phyloP scores from a whole-genome alignment of 2,113 vertebrate species.

The Orthonyx spaldingii region DNA sequence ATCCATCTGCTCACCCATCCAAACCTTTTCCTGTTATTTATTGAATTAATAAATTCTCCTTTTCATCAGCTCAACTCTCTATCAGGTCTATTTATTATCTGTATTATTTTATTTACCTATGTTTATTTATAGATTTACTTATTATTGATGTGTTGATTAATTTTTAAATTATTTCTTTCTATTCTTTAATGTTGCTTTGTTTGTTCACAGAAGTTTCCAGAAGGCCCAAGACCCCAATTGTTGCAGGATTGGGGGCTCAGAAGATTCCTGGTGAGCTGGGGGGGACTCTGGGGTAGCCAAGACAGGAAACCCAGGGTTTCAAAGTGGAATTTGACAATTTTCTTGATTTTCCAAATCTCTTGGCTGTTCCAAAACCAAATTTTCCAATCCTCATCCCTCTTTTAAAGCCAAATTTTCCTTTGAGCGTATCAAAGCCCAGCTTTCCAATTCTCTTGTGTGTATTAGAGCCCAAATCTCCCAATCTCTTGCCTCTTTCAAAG shows the following conservation, averaged over 20 bases:
- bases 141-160: neutral
- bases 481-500: neutral
- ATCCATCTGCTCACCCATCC: no score
- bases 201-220: neutral
- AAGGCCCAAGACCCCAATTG: neutral
- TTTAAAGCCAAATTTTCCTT: no score
- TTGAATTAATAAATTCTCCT: no score
- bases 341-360: neutral
- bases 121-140: no score
- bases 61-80: neutral
- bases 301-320: neutral
- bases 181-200: neutral
- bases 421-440: neutral
- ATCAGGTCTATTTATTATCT: neutral
- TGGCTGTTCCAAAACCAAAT: accelerated
- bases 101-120: neutral
- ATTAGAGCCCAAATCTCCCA: neutral
- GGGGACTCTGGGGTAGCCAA: neutral
- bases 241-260: neutral
- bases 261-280: neutral
- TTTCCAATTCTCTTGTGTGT: neutral
- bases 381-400: no score
- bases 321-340: neutral
- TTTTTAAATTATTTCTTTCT: neutral
- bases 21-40: neutral